Evolutionary conservation across 1,140 invertebrate genomes (phyloP), one percentile per base, ranked within the genome.

Genomic region (Andricus grossulariae): DNA sequence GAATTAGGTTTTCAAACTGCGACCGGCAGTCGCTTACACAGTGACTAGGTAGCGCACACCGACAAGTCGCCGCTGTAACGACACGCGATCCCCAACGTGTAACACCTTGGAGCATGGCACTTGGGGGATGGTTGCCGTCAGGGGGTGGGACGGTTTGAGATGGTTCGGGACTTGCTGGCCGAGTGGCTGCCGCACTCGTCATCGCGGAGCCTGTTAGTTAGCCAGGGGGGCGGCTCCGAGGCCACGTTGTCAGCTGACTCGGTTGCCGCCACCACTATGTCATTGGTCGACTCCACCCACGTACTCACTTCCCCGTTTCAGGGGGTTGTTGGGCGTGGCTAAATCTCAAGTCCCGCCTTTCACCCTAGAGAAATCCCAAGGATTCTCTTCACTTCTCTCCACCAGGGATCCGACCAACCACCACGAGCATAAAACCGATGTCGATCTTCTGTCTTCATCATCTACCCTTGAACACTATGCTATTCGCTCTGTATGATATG

Each of bases 281-380:
- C 86, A 89, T 89, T 89, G 88, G 89, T 82, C 82, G 85, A 85
- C 86, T 88, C 87, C 88, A 87, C 89, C 88, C 87, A 82, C 80
- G 19, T 54, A 66, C 74, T 74, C 45, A 19, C 54, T 75, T 25
- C 57, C 73, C 55, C 71, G 71, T 57, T 80, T 45, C 66, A 60
- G 71, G 66, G 73, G 76, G 83, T 72, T 82, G 72, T 72, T 82
- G 66, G 86, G 86, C 86, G 86, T 75, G n/a, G 32, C 78, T 66
- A 78, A 55, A 72, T 79, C 77, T 72, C 80, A 79, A 73, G 83
- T 78, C 82, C 76, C 51, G 73, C 25, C 70, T 21, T 50, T 72
- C 10, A 60, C 39, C 74, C 66, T 21, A 50, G 19, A 19, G 57
- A 18, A 74, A 50, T 52, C n/a, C 72, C 73, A 15, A 49, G 50